phyloP scores from a whole-genome alignment of 2,888 invertebrate species.

The Meliscaeva auricollis region DNA sequence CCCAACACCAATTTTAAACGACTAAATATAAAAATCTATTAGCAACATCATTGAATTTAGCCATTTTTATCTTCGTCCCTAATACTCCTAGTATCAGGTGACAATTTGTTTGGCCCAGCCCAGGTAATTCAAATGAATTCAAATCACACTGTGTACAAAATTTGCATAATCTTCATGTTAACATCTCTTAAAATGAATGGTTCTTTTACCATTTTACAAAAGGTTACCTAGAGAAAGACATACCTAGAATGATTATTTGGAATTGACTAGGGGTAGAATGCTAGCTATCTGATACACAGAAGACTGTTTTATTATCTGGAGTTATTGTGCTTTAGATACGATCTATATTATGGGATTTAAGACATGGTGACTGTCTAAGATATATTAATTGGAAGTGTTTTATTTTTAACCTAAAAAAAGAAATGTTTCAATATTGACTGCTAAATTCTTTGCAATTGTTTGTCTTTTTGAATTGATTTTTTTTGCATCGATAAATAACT shows the following conservation, averaged over 20 bases:
- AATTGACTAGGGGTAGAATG: background rate
- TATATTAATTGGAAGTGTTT: background rate
- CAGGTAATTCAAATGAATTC: conserved; percentile 44
- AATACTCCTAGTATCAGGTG: no score
- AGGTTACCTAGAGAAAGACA: background rate
- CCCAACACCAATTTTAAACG: conserved; percentile 44
- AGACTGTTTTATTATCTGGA: background rate
- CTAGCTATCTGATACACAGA: background rate
- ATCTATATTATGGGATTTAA: conserved; percentile 2
- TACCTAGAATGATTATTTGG: conserved; percentile 9
- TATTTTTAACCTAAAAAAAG: background rate
- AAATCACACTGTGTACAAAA: conserved; percentile 42
- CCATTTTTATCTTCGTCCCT: background rate
- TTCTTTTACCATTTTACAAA: conserved; percentile 1
- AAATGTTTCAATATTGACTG: background rate
- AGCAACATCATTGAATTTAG: conserved; percentile 18
- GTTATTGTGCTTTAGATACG: background rate
- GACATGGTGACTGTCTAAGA: background rate
- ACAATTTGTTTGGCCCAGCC: conserved; percentile 54
- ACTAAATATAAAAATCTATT: conserved; percentile 38
- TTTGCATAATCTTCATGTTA: conserved; percentile 60
- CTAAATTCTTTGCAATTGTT: background rate
- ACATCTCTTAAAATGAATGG: conserved; percentile 15
- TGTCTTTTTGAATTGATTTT: background rate
- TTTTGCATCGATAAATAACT: no score